Conservation (phyloP, 2,113 vertebrate species). For the Odontesthes bonariensis region DNA sequence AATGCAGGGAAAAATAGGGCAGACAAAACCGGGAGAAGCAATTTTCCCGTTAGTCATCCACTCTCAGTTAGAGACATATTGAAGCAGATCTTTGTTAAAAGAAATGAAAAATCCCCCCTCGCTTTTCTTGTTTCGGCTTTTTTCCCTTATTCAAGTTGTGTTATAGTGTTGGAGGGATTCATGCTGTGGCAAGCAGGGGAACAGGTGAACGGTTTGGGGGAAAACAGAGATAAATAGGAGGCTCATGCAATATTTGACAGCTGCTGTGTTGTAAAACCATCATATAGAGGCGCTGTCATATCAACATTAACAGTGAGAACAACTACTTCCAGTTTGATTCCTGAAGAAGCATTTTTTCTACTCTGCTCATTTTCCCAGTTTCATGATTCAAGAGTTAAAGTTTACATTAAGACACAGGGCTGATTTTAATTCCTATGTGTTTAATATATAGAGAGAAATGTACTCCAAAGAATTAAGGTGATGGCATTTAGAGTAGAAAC, state of each 20-base stretch:
- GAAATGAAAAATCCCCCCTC: constrained; percentile 21
- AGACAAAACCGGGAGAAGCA: constrained; percentile 44
- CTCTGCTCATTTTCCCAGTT: neutral
- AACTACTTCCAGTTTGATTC: constrained; percentile 6
- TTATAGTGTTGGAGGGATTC: constrained; percentile 66
- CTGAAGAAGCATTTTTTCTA: neutral
- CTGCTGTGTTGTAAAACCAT: constrained; percentile 49
- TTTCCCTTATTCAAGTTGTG: constrained; percentile 30
- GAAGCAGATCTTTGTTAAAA: constrained; percentile 65
- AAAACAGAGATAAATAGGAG: constrained; percentile 21
- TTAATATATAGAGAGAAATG: neutral
- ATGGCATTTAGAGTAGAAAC: neutral
- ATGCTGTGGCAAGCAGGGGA: constrained; percentile 62
- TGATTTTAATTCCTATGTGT: neutral
- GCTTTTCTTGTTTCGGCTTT: constrained; percentile 19
- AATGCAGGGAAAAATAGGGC: constrained; percentile 45
- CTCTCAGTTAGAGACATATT: constrained; percentile 64
- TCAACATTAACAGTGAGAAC: neutral
- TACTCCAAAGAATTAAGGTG: neutral
- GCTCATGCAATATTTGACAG: constrained; percentile 71
- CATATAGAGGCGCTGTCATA: constrained; percentile 53
- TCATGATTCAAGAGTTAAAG: neutral
- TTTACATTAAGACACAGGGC: neutral
- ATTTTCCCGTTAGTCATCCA: constrained; percentile 60
- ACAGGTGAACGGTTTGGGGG: constrained; percentile 8